Conservation (phyloP, 2,888 invertebrate genomes). For the Patella pellucida region DNA sequence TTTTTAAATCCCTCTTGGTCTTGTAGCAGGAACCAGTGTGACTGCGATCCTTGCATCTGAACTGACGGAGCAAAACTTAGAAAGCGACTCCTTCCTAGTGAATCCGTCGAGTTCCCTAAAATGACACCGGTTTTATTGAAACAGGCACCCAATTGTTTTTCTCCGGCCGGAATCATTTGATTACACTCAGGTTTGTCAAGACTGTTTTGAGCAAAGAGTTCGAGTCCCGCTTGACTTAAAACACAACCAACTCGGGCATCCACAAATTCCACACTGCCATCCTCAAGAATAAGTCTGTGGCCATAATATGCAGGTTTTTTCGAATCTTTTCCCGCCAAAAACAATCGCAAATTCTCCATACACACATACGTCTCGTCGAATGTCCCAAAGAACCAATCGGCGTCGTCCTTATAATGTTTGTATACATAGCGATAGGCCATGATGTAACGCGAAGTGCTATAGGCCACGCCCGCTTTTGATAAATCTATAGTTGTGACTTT, state of each 20-base stretch:
- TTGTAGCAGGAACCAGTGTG: not conserved
- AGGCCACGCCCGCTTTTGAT: not conserved
- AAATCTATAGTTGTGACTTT: not conserved
- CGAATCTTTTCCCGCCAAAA: not conserved
- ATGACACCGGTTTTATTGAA: not conserved
- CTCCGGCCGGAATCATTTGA: not conserved
- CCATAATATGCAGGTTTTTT: not conserved
- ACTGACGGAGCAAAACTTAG: not conserved
- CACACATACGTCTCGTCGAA: not conserved
- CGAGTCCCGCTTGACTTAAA: not conserved
- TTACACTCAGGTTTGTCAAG: not conserved
- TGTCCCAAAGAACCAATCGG: not conserved
- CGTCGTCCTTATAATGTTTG: not conserved
- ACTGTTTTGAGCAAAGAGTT: not conserved
- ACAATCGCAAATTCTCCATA: not conserved
- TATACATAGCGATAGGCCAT: not conserved
- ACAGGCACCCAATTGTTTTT: not conserved
- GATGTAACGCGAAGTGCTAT: not conserved
- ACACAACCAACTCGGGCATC: not conserved
- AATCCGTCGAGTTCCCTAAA: not conserved
- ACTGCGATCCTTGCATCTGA: conserved; percentile 1
- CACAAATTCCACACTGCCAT: not conserved
- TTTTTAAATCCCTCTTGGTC: not conserved
- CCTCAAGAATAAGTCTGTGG: not conserved
- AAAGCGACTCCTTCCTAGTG: not conserved